Evolutionary conservation across 2,113 vertebrate genomes (phyloP), one percentile per base, ranked within the genome.

Genomic region (Amia ocellicauda): DNA sequence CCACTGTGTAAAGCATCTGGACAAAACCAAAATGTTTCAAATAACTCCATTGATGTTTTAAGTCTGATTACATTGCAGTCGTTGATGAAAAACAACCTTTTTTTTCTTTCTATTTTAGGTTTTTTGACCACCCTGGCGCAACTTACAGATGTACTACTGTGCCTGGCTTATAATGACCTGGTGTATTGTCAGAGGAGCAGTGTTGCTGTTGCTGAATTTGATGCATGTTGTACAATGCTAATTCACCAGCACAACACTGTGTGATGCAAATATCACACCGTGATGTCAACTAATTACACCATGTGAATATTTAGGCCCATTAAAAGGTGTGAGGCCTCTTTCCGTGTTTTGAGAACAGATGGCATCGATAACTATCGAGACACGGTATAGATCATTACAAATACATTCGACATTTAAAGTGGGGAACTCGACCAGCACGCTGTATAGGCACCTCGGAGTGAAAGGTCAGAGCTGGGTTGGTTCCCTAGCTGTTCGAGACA

Each of bases 351-450:
- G 10, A 74, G 74, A 80, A 84, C 84, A 89, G 85, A 88, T 86
- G 85, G 82, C 29, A 22, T 47, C n/a, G 24, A 27, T 47, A 41
- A 64, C 41, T 60, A 82, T 78, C 70, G 78, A 66, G 77, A 75
- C 82, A 73, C 74, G 77, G 70, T 78, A 82, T 83, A 78, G 78
- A 63, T 87, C 80, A 88, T 88, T 82, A 82, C 74, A 74, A 75
- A 76, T 71, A 71, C 70, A 74, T 57, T 23, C 64, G 69, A 68
- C 41, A 42, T 51, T 51, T 62, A 51, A 60, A 51, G 43, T 51
- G 56, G 50, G 50, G 57, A 58, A 47, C 23, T 7, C 51, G 49
- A 40, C 60, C 14, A 26, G 60, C 61, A 63, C 59, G 71, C 60
- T 71, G 49, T n/a, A 50, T 72, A 68, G 57, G 52, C 63, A 64